A percentile compares a stretch with the other conserved stretches of the same genome.
phyloP scores from a whole-genome alignment of 2,888 invertebrate genomes.

The Therioaphis trifolii region DNA sequence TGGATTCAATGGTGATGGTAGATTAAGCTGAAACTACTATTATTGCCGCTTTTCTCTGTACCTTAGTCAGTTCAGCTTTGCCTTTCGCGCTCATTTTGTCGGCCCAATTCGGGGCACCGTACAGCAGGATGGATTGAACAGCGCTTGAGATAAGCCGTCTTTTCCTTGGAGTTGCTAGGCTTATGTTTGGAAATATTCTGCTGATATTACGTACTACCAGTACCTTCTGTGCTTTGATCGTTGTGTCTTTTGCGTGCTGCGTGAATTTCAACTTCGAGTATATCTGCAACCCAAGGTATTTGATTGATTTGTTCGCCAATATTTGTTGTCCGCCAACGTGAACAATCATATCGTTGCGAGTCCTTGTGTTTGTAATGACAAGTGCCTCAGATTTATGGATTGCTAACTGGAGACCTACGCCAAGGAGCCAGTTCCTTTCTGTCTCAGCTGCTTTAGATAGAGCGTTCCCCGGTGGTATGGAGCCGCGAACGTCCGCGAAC shows the following conservation, averaged over 20 bases:
- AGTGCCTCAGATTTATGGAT: not conserved
- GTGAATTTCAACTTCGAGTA: not conserved
- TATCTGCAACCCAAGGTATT: not conserved
- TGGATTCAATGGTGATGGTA: not conserved
- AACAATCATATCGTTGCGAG: not conserved
- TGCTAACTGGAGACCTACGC: not conserved
- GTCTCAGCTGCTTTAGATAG: not conserved
- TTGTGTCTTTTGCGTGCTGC: not conserved
- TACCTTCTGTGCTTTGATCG: not conserved
- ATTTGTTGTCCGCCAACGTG: not conserved
- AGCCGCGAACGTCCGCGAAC: not conserved
- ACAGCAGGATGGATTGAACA: not conserved
- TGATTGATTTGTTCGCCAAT: not conserved
- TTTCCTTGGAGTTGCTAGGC: not conserved
- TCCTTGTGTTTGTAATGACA: not conserved
- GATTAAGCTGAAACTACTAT: not conserved
- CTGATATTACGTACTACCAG: not conserved
- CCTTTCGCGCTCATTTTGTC: not conserved
- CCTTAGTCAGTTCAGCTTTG: not conserved
- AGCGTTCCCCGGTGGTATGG: not conserved
- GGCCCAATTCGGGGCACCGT: not conserved
- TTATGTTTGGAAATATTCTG: not conserved
- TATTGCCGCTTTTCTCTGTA: conserved; percentile 4
- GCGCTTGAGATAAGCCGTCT: not conserved
- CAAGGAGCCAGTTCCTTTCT: not conserved